Evolutionary conservation across 2,797 vertebrate species (phyloP).

Genomic region (Podarcis lilfordi): DNA sequence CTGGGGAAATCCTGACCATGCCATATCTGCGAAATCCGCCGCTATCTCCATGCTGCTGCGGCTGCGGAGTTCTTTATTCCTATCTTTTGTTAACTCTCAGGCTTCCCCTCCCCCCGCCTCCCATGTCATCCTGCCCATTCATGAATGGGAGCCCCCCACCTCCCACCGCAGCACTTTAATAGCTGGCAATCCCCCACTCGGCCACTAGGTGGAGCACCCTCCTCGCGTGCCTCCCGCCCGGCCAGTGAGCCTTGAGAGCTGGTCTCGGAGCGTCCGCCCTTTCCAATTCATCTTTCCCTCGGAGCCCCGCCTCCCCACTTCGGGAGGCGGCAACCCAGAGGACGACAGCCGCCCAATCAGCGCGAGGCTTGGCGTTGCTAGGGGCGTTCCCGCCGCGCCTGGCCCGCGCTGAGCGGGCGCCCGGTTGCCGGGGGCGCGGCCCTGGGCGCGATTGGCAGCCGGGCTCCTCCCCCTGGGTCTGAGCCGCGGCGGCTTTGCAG

Average conservation of each 20-base stretch:
- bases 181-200: conserved; percentile 7
- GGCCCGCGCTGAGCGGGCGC: conserved; percentile 29
- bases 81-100: background rate
- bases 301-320: background rate
- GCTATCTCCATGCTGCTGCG: background rate
- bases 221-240: conserved; percentile 13
- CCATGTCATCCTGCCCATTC: background rate
- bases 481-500: conserved; percentile 64
- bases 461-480: conserved; percentile 61
- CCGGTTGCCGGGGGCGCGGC: conserved; percentile 49
- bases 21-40: background rate
- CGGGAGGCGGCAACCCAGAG: conserved; percentile 17
- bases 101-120: background rate
- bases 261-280: background rate
- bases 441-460: conserved; percentile 41
- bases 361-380: conserved; percentile 33
- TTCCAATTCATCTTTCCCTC: conserved; percentile 61
- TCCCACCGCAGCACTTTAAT: no score
- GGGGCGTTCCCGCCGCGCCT: conserved; percentile 28
- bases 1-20: background rate
- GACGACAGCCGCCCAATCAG: conserved; percentile 48
- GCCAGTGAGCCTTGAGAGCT: background rate
- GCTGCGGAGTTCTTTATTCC: background rate
- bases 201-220: conserved; percentile 75
- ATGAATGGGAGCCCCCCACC: conserved; percentile 6